These are phyloP conservation scores for Lophura nycthemera DNA, from an alignment of 2,113 vertebrate species.

Conservation along the genomic window DNA sequence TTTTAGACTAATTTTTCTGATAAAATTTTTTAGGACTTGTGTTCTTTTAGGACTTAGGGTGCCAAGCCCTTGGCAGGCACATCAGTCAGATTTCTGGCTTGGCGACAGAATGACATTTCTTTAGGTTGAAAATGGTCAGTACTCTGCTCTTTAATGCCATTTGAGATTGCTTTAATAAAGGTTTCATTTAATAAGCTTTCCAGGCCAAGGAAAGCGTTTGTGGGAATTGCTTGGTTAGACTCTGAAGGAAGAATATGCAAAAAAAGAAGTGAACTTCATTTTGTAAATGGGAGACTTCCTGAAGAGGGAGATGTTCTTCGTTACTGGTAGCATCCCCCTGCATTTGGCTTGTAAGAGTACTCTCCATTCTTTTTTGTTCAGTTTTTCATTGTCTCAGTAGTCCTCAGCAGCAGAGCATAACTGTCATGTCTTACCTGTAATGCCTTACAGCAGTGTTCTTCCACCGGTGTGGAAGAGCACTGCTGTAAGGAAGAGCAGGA, in stretches of 20 bases:
- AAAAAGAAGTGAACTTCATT: background rate
- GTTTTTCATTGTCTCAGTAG: background rate
- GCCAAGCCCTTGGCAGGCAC: background rate
- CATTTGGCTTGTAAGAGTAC: background rate
- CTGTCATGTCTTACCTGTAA: background rate
- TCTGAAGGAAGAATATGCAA: background rate
- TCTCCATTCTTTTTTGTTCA: background rate
- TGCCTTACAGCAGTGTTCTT: background rate
- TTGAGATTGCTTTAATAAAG: background rate
- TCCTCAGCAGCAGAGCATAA: background rate
- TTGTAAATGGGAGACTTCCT: background rate
- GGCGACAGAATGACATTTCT: background rate
- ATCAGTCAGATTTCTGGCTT: background rate
- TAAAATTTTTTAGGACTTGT: background rate
- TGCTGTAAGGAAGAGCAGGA: background rate
- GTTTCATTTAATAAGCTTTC: background rate
- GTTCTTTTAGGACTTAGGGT: background rate
- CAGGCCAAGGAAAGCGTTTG: background rate
- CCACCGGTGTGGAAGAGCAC: background rate
- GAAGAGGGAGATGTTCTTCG: background rate
- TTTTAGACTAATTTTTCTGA: background rate
- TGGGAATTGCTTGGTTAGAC: background rate
- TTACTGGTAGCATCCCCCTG: background rate
- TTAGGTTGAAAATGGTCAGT: background rate
- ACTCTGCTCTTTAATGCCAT: background rate